A percentile compares a stretch with the other conserved stretches of the same genome.
These are phyloP conservation scores for Agrotis clavis DNA, from an alignment of 2,888 invertebrate species.

Conservation along the genomic window DNA sequence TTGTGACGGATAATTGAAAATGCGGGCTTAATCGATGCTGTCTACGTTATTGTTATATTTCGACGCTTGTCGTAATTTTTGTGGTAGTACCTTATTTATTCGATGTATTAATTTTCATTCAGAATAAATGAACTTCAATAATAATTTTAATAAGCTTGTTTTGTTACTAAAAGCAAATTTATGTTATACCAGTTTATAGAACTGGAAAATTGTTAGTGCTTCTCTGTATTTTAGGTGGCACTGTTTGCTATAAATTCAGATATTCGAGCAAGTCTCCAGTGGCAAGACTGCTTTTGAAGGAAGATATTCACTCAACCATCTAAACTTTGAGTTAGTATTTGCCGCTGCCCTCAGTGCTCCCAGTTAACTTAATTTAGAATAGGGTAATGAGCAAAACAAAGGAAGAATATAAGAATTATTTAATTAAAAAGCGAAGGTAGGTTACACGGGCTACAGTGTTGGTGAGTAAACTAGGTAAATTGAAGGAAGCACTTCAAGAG, in stretches of 20 bases:
- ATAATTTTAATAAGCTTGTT: not conserved
- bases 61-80: conserved; percentile 44
- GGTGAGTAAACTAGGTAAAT: conserved; percentile 82
- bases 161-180: not conserved
- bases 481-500: conserved; percentile 84
- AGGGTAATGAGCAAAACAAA: conserved; percentile 12
- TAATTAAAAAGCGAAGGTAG: conserved; percentile 53
- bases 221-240: conserved; percentile 18
- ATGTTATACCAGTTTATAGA: not conserved
- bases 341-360: not conserved
- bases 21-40: conserved; percentile 85
- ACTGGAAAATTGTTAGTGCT: conserved; percentile 25
- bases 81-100: conserved; percentile 16
- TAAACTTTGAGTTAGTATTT: conserved; percentile 28
- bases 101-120: conserved; percentile 23
- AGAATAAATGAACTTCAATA: not conserved
- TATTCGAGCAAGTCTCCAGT: conserved; percentile 33
- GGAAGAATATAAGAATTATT: conserved; percentile 40
- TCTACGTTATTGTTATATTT: conserved; percentile 68
- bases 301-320: conserved; percentile 36
- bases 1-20: conserved; percentile 84
- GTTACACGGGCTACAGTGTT: conserved; percentile 63
- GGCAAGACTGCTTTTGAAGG: conserved; percentile 48
- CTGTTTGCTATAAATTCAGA: conserved; percentile 43
- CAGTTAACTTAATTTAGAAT: conserved; percentile 10